These are phyloP conservation scores for Mantis religiosa DNA, from an alignment of 2,888 invertebrate genomes.

Conservation along the genomic window DNA sequence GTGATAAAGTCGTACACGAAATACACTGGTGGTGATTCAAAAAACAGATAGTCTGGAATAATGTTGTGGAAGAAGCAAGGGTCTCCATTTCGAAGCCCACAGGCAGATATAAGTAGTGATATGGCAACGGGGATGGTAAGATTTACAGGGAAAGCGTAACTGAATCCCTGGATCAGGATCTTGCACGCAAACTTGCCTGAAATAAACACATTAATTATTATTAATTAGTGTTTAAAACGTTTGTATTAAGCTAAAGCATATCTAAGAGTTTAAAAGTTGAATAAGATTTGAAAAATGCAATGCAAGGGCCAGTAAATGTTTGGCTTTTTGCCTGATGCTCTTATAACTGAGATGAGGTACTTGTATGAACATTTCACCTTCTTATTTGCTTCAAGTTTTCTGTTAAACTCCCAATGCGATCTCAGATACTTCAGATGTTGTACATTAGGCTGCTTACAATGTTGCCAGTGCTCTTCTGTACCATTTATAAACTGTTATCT, in stretches of 20 bases:
- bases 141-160: slow-evolving; percentile 78
- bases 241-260: neutral
- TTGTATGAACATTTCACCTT: too few relatives aligned
- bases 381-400: too few relatives aligned
- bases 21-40: slow-evolving; percentile 49
- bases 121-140: slow-evolving; percentile 72
- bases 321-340: too few relatives aligned
- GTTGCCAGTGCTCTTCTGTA: too few relatives aligned
- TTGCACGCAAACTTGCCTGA: slow-evolving; percentile 78
- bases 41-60: slow-evolving; percentile 51
- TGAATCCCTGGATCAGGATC: slow-evolving; percentile 82
- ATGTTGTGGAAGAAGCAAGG: slow-evolving; percentile 61
- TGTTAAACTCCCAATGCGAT: too few relatives aligned
- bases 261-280: neutral
- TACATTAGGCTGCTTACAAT: too few relatives aligned
- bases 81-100: slow-evolving; percentile 60
- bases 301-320: too few relatives aligned
- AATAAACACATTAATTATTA: neutral
- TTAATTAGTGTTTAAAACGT: too few relatives aligned
- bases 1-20: slow-evolving; percentile 53
- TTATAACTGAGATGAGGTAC: too few relatives aligned
- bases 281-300: too few relatives aligned
- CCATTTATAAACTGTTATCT: too few relatives aligned
- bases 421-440: too few relatives aligned
- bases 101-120: slow-evolving; percentile 61